Evolutionary conservation across 2,888 invertebrate species (phyloP), one percentile per base, ranked within the genome.

Genomic region (Crioceris asparagi): DNA sequence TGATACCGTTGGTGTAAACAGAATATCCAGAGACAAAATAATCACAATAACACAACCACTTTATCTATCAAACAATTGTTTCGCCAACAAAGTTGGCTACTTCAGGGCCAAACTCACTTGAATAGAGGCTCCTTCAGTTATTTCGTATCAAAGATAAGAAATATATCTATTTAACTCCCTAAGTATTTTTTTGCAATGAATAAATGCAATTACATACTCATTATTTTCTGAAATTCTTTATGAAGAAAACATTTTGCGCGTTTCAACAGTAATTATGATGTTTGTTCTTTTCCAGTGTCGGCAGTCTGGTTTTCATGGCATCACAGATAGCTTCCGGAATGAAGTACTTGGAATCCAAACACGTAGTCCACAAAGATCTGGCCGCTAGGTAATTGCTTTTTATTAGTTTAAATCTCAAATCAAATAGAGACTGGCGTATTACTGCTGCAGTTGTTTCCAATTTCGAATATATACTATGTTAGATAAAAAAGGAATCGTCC

Each of bases 301-400:
- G 74, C 47, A 76, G 75, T 56, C 67, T 83, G 49, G 70, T 83
- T 45, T 79, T 74, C 62, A 78, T 83, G 72, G 77, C 79, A 35
- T 72, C 75, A 36, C 82, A 85, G 64, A 76, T 85, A 56, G 79
- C 83, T 29, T 80, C 81, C 7, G 84, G 81, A 29, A 83, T 84
- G 80, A 78, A 78, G 59, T 85, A 83, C 60, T 68, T 85, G 54
- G 84, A 86, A 67, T 76, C 77, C 14, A 74, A 77, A 58, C 77
- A 81, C 63, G 76, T 83, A 54, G 82, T 83, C 29, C 85, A 85
- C 63, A 76, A 83, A 53, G 83, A 85, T 64, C 65, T 85, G 51
- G 83, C 83, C 26, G 79, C 83, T 12, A 69, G 72, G 72, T 72
- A 64, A 57, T 46, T 45, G 39, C 39, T 43, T 41, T 35, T 19